Percentiles rank a stretch among this genome's conserved stretches.
These are phyloP conservation scores for Athalia cordata DNA, from an alignment of 2,888 invertebrate genomes.

Conservation along the genomic window DNA sequence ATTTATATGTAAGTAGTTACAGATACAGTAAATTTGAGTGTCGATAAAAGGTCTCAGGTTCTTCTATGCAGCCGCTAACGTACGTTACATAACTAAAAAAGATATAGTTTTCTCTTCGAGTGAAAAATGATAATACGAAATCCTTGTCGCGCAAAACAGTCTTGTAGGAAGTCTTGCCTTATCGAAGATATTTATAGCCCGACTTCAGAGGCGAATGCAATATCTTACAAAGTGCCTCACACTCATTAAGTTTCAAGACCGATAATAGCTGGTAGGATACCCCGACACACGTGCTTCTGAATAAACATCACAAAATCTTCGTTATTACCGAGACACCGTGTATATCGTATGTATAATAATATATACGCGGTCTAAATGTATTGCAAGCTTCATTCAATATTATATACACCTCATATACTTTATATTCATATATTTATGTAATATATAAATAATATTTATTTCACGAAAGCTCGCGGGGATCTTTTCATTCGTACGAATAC, in stretches of 20 bases:
- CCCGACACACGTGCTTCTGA: constrained; percentile 11
- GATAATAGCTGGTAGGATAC: constrained; percentile 6
- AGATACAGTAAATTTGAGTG: no score
- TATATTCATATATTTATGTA: no score
- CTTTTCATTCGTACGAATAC: no score
- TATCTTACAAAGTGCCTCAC: constrained; percentile 39
- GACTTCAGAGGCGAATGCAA: constrained; percentile 8
- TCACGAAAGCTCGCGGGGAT: no score
- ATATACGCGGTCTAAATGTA: no score
- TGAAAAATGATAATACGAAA: constrained; percentile 44
- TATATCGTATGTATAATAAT: no score
- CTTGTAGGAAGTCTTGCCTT: constrained; percentile 41
- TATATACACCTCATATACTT: no score
- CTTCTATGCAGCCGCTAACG: not conserved
- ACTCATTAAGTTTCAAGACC: constrained; percentile 30
- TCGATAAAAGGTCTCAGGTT: no score
- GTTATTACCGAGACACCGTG: no score
- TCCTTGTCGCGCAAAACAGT: constrained; percentile 42
- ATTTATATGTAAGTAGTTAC: no score
- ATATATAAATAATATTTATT: no score
- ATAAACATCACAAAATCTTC: not conserved
- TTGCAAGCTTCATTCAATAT: no score
- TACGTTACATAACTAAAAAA: constrained; percentile 24
- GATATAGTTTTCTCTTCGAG: constrained; percentile 12
- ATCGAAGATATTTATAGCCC: constrained; percentile 40